A percentile compares a stretch with the other conserved stretches of the same genome.
Conservation (phyloP, 2,797 vertebrate genomes). For the Thamnophis elegans region DNA sequence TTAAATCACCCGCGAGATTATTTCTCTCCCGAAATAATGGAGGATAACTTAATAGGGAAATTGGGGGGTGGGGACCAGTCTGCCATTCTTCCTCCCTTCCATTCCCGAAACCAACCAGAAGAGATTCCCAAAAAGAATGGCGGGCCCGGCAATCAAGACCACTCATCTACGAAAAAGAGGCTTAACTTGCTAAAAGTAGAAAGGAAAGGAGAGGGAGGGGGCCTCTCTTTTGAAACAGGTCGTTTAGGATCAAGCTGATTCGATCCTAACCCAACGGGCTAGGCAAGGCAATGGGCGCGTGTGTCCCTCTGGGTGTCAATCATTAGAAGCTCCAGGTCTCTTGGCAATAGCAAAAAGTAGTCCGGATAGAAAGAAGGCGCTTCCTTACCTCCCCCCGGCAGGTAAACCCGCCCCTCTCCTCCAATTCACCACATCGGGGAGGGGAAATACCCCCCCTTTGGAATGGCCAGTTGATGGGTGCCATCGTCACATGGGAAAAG, state of each 20-base stretch:
- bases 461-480: slow-evolving; percentile 69
- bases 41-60: not conserved
- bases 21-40: not conserved
- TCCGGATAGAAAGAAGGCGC: slow-evolving; percentile 41
- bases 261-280: slow-evolving; percentile 36
- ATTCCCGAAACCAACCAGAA: not conserved
- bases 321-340: not conserved
- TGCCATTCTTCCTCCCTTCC: not conserved
- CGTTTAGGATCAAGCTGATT: slow-evolving; percentile 35
- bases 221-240: slow-evolving; percentile 27
- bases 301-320: slow-evolving; percentile 14
- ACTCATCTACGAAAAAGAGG: not conserved
- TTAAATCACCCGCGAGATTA: not conserved
- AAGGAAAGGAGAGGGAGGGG: not conserved
- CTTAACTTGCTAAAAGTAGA: not conserved
- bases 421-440: not conserved
- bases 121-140: not conserved
- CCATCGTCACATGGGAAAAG: slow-evolving; percentile 76
- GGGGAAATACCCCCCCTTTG: slow-evolving; percentile 15
- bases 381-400: slow-evolving; percentile 46
- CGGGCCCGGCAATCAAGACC: not conserved
- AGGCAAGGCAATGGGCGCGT: not conserved
- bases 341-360: slow-evolving; percentile 19
- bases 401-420: slow-evolving; percentile 58
- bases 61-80: no score